Base-by-base conservation (phyloP, 2,888 invertebrate species). In the Corbicula japonica region DNA sequence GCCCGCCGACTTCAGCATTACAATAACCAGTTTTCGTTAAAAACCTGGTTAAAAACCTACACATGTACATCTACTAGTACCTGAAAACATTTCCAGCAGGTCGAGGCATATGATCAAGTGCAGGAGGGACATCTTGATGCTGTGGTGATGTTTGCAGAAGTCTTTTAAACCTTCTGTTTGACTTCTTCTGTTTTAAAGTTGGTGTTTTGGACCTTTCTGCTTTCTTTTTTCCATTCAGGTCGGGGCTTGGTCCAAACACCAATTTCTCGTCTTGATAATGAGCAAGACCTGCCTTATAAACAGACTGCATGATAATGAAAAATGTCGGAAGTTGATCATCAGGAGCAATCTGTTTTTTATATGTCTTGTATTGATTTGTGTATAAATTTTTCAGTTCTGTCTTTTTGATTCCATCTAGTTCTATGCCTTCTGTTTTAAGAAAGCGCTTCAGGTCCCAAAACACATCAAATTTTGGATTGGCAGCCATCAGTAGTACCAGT, bases 321-420 rank as follows among this genome's bases (percentile, higher is more conserved):
- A 83, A 85, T 18, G 61, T 58, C 26, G 76, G 75, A 10, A 79
- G 41, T 38, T 62, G 56, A 34, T 82, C 66, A 28, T 60, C 60
- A 8, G 87, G 86, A 35, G 63, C 38, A 5, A 85, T 70, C 41
- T 87, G 83, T n/a, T 54, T 28, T 32, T 76, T 76, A 60, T 87
- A 84, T 26, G 26, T 50, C 28, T 32, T 65, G 62, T 87, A 88
- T 6, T 80, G 52, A 12, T 66, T 76, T 28, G 70, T 56, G 63
- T 87, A 88, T 18, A 73, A 46, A 3, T 65, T 74, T 38, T 63
- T 62, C 18, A 86, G 38, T 10, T 80, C 65, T 1, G 62, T 60
- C 71, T 80, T 83, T 1, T 28, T 46, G 26, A 77, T 52, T 12
- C 85, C 86, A 41, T 63, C 38, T 21, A 88, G 21, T 5, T 62